phyloP scores from a whole-genome alignment of 2,888 invertebrate species.

The Limenitis camilla region DNA sequence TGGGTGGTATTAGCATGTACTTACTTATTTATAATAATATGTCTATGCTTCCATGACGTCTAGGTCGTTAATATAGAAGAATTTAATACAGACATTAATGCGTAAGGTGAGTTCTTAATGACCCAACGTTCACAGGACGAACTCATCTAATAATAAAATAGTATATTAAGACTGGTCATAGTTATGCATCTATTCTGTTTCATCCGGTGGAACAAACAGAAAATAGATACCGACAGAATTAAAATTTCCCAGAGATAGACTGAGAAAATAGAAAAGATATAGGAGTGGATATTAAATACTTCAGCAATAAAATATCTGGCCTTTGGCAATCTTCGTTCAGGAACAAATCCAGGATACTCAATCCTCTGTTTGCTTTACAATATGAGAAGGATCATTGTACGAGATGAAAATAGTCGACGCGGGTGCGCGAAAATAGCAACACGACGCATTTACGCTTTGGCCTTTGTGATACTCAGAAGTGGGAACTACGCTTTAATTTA shows the following conservation, averaged over 20 bases:
- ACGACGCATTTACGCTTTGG: conserved; percentile 30
- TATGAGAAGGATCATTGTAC: conserved; percentile 39
- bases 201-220: too few relatives aligned
- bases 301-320: too few relatives aligned
- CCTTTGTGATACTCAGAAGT: conserved; percentile 9
- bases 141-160: conserved; percentile 2
- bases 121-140: not conserved
- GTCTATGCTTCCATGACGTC: too few relatives aligned
- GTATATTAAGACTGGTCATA: conserved; percentile 1
- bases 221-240: too few relatives aligned
- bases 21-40: too few relatives aligned
- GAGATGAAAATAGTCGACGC: conserved; percentile 47
- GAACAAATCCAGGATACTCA: not conserved
- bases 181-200: not conserved
- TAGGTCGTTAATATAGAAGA: too few relatives aligned
- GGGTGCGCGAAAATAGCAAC: conserved; percentile 52
- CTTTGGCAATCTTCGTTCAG: too few relatives aligned
- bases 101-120: too few relatives aligned
- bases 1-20: too few relatives aligned
- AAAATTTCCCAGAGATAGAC: too few relatives aligned
- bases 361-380: conserved; percentile 27
- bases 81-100: too few relatives aligned
- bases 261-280: not conserved
- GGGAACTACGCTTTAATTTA: not conserved
- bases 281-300: too few relatives aligned